Percentiles rank a stretch among this genome's conserved stretches.
Conservation (phyloP, 1,140 invertebrate species). For the Musca vetustissima region DNA sequence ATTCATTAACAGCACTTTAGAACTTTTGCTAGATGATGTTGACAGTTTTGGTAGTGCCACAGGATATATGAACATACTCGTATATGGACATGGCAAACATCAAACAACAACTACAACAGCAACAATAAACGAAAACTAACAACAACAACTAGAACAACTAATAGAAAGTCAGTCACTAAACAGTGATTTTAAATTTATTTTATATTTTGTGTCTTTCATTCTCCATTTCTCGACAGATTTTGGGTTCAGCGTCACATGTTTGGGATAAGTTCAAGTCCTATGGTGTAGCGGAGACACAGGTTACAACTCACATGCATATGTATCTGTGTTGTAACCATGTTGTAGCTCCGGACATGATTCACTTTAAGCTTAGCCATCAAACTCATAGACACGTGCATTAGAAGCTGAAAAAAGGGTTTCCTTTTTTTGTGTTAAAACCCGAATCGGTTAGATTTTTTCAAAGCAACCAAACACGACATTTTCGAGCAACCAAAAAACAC, state of each 20-base stretch:
- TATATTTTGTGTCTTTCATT: no score
- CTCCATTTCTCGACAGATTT: no score
- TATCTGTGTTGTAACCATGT: not conserved
- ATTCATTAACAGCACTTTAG: constrained; percentile 23
- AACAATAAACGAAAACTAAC: not conserved
- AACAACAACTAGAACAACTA: not conserved
- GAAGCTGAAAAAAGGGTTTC: no score
- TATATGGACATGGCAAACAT: constrained; percentile 3
- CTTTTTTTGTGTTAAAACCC: no score
- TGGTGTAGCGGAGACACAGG: not conserved
- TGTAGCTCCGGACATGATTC: no score
- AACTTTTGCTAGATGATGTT: constrained; percentile 21
- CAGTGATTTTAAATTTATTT: no score
- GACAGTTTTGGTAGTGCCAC: constrained; percentile 11
- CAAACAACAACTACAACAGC: not conserved
- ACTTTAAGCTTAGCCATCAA: no score
- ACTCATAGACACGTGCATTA: not conserved
- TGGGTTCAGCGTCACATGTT: not conserved
- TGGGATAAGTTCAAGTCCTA: not conserved
- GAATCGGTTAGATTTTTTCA: no score
- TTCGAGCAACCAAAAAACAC: no score
- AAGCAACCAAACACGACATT: no score
- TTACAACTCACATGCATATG: constrained; percentile 3
- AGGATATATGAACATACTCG: constrained; percentile 2
- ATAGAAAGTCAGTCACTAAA: no score